Evolutionary conservation across 2,113 vertebrate genomes (phyloP).

Genomic region (Macquaria australasica): DNA sequence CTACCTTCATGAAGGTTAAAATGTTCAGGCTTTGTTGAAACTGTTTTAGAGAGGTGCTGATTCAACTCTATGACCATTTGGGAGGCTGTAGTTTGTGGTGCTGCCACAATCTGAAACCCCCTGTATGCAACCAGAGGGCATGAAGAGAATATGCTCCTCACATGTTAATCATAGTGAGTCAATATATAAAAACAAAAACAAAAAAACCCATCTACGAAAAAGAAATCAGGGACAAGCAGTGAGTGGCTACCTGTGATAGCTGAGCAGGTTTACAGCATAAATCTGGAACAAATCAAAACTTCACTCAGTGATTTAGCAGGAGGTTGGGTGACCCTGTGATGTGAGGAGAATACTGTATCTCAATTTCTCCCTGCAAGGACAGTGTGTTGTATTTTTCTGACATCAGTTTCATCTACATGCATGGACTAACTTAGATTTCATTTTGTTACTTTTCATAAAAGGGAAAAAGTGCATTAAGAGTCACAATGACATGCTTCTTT

Average conservation of each 20-base stretch:
- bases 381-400: constrained; percentile 2
- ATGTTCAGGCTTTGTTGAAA: not conserved
- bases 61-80: not conserved
- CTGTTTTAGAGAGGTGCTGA: not conserved
- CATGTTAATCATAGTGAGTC: constrained; percentile 10
- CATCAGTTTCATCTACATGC: not conserved
- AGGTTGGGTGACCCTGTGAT: not conserved
- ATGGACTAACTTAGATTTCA: not conserved
- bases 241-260: not conserved
- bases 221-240: not conserved
- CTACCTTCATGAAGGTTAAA: not conserved
- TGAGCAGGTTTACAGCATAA: constrained; percentile 7
- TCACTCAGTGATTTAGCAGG: constrained; percentile 2
- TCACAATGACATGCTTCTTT: not conserved
- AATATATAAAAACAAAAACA: not conserved
- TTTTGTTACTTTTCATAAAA: not conserved
- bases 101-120: not conserved
- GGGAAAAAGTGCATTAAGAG: constrained; percentile 4
- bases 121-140: constrained; percentile 10
- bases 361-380: not conserved
- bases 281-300: constrained; percentile 26
- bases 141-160: constrained; percentile 1
- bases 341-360: constrained; percentile 4
- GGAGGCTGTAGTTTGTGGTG: not conserved
- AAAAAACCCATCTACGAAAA: constrained; percentile 2